Evolutionary conservation across 2,113 vertebrate species (phyloP).

Genomic region (Phoenicopterus ruber): DNA sequence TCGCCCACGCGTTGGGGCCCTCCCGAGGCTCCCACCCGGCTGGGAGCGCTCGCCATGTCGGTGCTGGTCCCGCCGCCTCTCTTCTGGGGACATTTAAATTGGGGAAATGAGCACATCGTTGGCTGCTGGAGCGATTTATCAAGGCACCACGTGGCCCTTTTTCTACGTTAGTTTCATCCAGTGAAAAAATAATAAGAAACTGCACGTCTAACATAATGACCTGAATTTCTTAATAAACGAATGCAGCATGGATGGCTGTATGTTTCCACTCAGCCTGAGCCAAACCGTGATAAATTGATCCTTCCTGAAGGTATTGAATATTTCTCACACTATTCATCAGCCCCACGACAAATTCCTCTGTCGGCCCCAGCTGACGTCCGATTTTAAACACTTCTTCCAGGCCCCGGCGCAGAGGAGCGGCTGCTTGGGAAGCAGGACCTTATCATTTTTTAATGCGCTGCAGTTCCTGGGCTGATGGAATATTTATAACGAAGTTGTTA

Average conservation of each 20-base stretch:
- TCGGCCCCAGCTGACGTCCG: slow-evolving; percentile 69
- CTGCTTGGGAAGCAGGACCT: slow-evolving; percentile 33
- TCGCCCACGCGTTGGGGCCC: neutral
- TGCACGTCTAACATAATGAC: neutral
- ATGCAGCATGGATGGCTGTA: neutral
- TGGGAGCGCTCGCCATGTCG: neutral
- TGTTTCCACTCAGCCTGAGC: slow-evolving; percentile 3
- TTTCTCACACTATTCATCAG: slow-evolving; percentile 76
- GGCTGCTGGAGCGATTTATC: slow-evolving; percentile 48
- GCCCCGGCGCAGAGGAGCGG: neutral
- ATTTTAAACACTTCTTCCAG: slow-evolving; percentile 66
- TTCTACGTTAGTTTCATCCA: neutral
- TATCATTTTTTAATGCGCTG: slow-evolving; percentile 71
- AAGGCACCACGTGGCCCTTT: neutral
- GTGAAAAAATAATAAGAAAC: neutral
- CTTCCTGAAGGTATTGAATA: slow-evolving; percentile 12
- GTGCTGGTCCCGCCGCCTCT: neutral
- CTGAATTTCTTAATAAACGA: neutral
- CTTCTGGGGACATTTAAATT: neutral
- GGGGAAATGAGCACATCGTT: neutral
- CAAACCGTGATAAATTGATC: slow-evolving; percentile 51
- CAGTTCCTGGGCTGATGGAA: slow-evolving; percentile 66
- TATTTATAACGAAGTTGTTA: slow-evolving; percentile 68
- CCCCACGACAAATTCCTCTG: slow-evolving; percentile 75
- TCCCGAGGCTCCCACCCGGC: neutral